Evolutionary conservation across 37 sponge, comb jelly and placozoan species (phyloP), one percentile per base, ranked within the genome.

Genomic region (Oopsacas minuta): DNA sequence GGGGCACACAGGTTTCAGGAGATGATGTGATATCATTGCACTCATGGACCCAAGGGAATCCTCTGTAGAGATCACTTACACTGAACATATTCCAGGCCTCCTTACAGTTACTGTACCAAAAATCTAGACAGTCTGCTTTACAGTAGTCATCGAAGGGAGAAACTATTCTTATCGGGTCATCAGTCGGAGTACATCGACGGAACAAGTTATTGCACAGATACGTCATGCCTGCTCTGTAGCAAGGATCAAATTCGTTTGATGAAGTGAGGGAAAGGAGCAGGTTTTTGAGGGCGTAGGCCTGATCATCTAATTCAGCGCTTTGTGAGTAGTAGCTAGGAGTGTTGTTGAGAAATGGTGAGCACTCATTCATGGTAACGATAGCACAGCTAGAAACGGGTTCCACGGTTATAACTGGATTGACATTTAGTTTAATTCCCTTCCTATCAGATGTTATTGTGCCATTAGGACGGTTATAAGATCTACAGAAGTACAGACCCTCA

Each of bases 161-260:
- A 12, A 61, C 75, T 3, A n/a, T 12, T 12, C 28, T 25, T 3
- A 61, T 3, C 20, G 75, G 75, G 75, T 3, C 30, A 3, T n/a
- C 28, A 34, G 22, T 12, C 30, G 30, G 20, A 34, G 22, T n/a
- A 12, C 75, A 61, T 3, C 32, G 75, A 25, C 75, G 20, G 75
- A 61, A 61, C 75, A 61, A 12, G 22, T 61, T 61, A 12, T 61
- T 61, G 30, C 75, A 61, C 20, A 61, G 75, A n/a, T 61, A 61
- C 75, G 22, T 61, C 75, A 61, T 61, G 32, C 75, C 75, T 34
- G 75, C 75, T n/a, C 75, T 3, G 30, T 61, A 61, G 75, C 75
- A 61, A 12, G 75, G 75, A 5, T 61, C 28, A 25, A 34, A 61
- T 34, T 25, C 75, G 3, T 7, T 5, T 3, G 75, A 20, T n/a